Evolutionary conservation across 2,113 vertebrate genomes (phyloP), one percentile per base, ranked within the genome.

Genomic region (Ammospiza nelsoni): DNA sequence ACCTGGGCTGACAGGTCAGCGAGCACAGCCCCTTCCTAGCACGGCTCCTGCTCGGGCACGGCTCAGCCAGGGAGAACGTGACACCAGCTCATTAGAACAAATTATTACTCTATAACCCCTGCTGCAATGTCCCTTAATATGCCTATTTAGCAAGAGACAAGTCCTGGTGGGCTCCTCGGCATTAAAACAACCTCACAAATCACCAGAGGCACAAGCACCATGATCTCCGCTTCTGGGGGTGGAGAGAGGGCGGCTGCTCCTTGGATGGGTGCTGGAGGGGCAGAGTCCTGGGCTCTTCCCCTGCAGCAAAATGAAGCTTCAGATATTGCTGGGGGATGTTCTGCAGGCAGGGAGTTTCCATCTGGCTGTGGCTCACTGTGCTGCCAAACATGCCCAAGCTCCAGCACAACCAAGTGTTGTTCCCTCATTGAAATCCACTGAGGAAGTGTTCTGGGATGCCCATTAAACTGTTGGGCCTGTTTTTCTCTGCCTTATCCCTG

Each of bases 61-160:
- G 92, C 86, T 72, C 27, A 61, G 89, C 90, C 93, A 37, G 58
- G 91, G 90, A 94, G 79, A 91, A 92, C 78, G 96, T 92, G 95
- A 92, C 94, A 93, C 74, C 90, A 75, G 93, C 94, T 96, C 94
- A 84, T 97, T 95, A 96, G 89, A 93, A 96, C 94, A 95, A 97
- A 96, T 92, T 93, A 86, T 66, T 77, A 92, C 87, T 95, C 84
- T 93, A 94, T 96, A 96, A 95, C 96, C 95, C 87, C 94, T 84
- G 92, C 94, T 22, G 82, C 95, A 95, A 92, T 90, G 94, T 96
- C 94, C 97, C 95, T 97, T 97, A 94, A 96, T 95, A 97, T 84
- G 95, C 95, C 97, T 96, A 95, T 96, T 97, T 97, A 95, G 95
- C 94, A 93, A 83, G 90, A 95, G 94, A 95, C 96, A 96, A 95